Base-by-base conservation (phyloP, 1,140 invertebrate genomes). In the Leptinotarsa defecta region DNA sequence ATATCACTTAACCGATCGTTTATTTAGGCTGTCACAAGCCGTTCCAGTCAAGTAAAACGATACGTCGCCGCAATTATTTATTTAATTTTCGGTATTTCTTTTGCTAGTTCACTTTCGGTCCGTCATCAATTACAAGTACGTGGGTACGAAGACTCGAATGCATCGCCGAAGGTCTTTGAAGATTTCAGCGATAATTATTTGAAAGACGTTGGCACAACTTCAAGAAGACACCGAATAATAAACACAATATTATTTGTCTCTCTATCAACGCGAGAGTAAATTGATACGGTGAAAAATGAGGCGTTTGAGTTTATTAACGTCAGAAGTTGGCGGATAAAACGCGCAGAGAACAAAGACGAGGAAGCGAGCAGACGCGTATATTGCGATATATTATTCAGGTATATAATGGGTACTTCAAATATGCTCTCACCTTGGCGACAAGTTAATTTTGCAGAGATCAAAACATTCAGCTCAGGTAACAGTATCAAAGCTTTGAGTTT, bases 101-200 rank as follows among this genome's bases (percentile, higher is more conserved):
- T 57, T 57, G 52, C 52, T 57, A 57, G 52, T 57, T 57, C 52
- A 57, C 52, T 57, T 57, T 57, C 52, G 52, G 52, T 57, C 52
- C 52, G 52, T 57, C 52, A 57, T 57, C 52, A 57, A 57, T n/a
- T 57, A 57, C n/a, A 2, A 57, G n/a, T 57, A 57, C 3, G 52
- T 57, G 52, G 52, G 52, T 57, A 57, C 52, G 52, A 17, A 17
- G 52, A 57, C 17, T 57, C 0, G 52, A 57, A 3, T 13, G 52
- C 52, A n/a, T 57, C n/a, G 52, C 52, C 52, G n/a, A 19, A 17
- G n/a, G 3, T 57, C 52, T 57, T 57, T 57, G 52, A 57, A 57
- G 52, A 57, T 15, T 57, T 57, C 52, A 19, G 52, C 52, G 52
- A 57, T 57, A 57, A 57, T 57, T 57, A 57, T 57, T 57, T 2